Conservation (phyloP, 2,888 invertebrate genomes). For the Spatulosminthurus flaviceps region DNA sequence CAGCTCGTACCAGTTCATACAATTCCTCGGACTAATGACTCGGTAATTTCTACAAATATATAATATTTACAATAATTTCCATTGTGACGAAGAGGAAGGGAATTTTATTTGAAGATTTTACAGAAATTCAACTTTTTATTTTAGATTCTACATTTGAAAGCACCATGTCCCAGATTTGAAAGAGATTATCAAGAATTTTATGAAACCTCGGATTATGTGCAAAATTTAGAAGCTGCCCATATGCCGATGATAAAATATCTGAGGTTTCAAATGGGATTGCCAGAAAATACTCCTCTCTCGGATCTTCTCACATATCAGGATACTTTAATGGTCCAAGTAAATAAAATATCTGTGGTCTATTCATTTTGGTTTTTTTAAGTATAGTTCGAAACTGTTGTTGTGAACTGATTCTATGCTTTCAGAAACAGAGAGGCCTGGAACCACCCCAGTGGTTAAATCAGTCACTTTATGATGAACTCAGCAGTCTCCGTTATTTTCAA, state of each 20-base stretch:
- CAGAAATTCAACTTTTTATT: background rate
- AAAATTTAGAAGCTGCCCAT: background rate
- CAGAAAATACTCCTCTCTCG: background rate
- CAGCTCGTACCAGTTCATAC: slow-evolving; percentile 54
- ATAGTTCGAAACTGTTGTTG: too few relatives aligned
- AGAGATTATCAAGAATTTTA: background rate
- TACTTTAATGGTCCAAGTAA: slow-evolving; percentile 13
- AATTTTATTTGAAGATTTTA: background rate
- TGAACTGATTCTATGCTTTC: background rate
- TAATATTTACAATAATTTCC: too few relatives aligned
- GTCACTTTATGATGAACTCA: background rate
- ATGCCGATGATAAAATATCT: background rate
- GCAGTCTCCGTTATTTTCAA: background rate
- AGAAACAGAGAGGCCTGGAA: background rate
- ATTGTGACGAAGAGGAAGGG: too few relatives aligned
- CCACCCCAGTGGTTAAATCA: background rate
- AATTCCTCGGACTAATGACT: slow-evolving; percentile 46
- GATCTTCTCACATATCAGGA: slow-evolving; percentile 7
- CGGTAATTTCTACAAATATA: too few relatives aligned
- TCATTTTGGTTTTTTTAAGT: too few relatives aligned
- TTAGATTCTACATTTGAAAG: slow-evolving; percentile 16
- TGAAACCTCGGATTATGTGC: background rate
- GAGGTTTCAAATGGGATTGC: background rate
- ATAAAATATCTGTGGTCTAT: too few relatives aligned
- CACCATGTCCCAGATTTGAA: background rate